These are phyloP conservation scores for Symphodus melops DNA, from an alignment of 2,113 vertebrate genomes.

Conservation along the genomic window DNA sequence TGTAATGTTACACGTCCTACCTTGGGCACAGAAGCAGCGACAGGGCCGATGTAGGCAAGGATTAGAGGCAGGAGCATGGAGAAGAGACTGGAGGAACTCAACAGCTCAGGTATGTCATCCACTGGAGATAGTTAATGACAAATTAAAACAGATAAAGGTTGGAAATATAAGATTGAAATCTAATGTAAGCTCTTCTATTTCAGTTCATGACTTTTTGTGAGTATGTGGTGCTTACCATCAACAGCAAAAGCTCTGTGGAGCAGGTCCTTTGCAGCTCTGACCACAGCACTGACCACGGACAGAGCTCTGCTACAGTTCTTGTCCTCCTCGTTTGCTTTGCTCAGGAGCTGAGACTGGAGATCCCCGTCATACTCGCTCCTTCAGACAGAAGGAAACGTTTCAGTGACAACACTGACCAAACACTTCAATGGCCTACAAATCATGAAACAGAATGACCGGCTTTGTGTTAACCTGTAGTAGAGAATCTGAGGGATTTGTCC, in stretches of 20 bases:
- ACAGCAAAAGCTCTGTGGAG: slow-evolving; percentile 97
- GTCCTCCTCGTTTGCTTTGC: slow-evolving; percentile 98
- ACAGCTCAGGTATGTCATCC: slow-evolving; percentile 97
- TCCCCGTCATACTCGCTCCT: slow-evolving; percentile 99
- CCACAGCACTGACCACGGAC: slow-evolving; percentile 96
- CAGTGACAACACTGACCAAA: background rate
- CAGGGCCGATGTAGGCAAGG: slow-evolving; percentile 97
- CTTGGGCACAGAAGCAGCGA: slow-evolving; percentile 98
- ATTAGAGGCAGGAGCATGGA: slow-evolving; percentile 98
- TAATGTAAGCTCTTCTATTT: too few relatives aligned
- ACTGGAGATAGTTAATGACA: slow-evolving; percentile 79
- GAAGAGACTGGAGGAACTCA: slow-evolving; percentile 98
- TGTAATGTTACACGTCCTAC: slow-evolving; percentile 71
- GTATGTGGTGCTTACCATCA: slow-evolving; percentile 87
- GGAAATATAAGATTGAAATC: background rate
- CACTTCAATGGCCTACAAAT: background rate
- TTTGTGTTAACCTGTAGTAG: slow-evolving; percentile 91
- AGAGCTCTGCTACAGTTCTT: slow-evolving; percentile 97
- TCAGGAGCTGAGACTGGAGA: slow-evolving; percentile 96
- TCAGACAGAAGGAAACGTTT: slow-evolving; percentile 1
- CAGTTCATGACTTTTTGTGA: background rate
- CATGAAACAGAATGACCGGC: background rate
- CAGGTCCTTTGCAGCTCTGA: slow-evolving; percentile 95
- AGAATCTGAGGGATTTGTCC: slow-evolving; percentile 98
- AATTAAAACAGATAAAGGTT: background rate